phyloP scores from a whole-genome alignment of 2,888 invertebrate species.

The Spisula solida region DNA sequence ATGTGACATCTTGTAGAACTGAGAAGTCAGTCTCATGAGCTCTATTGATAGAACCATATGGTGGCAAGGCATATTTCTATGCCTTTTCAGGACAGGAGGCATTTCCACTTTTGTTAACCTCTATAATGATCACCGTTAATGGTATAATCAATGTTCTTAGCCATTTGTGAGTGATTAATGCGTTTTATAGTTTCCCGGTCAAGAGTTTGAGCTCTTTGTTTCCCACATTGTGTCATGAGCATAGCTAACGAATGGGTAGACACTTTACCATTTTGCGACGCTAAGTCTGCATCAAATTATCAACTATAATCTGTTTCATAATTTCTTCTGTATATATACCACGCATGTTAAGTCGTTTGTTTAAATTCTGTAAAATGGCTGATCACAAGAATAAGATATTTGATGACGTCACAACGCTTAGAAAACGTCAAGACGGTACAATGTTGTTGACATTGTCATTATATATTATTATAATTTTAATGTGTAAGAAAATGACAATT shows the following conservation, averaged over 20 bases:
- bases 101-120: slow-evolving; percentile 39
- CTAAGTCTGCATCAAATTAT: slow-evolving; percentile 58
- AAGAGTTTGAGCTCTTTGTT: too few species aligned
- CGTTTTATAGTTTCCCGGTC: not conserved
- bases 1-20: slow-evolving; percentile 46
- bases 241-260: slow-evolving; percentile 54
- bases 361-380: too few species aligned
- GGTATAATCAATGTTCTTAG: not conserved
- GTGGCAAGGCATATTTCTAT: slow-evolving; percentile 42
- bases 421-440: too few species aligned
- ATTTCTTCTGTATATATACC: slow-evolving; percentile 32
- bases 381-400: too few species aligned
- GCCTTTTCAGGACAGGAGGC: slow-evolving; percentile 16
- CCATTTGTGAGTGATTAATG: slow-evolving; percentile 38
- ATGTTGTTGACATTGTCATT: too few species aligned
- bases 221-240: slow-evolving; percentile 30
- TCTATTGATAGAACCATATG: slow-evolving; percentile 17
- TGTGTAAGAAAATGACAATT: too few species aligned
- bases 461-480: too few species aligned
- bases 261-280: slow-evolving; percentile 54
- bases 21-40: slow-evolving; percentile 40
- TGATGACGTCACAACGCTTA: too few species aligned
- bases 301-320: slow-evolving; percentile 29
- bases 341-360: not conserved
- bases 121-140: slow-evolving; percentile 19